These are phyloP conservation scores for Girardinus metallicus DNA, from an alignment of 2,797 vertebrate species.

Conservation along the genomic window DNA sequence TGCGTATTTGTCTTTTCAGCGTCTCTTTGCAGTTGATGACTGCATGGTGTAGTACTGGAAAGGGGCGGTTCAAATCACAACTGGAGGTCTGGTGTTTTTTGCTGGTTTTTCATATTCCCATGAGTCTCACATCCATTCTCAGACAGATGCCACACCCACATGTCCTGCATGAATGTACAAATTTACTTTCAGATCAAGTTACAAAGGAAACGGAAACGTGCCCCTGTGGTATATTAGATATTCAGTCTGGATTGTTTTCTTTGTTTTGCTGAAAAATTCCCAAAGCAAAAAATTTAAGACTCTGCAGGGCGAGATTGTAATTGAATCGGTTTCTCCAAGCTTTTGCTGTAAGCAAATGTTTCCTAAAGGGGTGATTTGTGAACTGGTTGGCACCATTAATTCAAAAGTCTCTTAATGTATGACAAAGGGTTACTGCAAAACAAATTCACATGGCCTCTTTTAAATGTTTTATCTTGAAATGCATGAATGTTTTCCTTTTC, in stretches of 20 bases:
- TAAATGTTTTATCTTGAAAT: not conserved
- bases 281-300: not conserved
- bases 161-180: no score
- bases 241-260: not conserved
- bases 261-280: not conserved
- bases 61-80: conserved; percentile 14
- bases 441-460: not conserved
- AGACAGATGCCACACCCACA: conserved; percentile 11
- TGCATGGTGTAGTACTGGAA: not conserved
- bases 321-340: not conserved
- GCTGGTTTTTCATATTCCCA: conserved; percentile 12
- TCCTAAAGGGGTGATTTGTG: not conserved
- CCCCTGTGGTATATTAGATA: not conserved
- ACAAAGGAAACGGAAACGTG: not conserved
- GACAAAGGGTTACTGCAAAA: not conserved
- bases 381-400: not conserved
- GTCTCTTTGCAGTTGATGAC: not conserved
- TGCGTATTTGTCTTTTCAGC: not conserved
- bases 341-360: not conserved
- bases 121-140: conserved; percentile 19
- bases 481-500: not conserved
- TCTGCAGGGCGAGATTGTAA: not conserved
- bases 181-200: not conserved
- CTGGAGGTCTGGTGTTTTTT: not conserved
- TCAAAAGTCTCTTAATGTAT: not conserved